Conservation (phyloP, 2,888 invertebrate genomes). For the Nipponacmea schrenckii region DNA sequence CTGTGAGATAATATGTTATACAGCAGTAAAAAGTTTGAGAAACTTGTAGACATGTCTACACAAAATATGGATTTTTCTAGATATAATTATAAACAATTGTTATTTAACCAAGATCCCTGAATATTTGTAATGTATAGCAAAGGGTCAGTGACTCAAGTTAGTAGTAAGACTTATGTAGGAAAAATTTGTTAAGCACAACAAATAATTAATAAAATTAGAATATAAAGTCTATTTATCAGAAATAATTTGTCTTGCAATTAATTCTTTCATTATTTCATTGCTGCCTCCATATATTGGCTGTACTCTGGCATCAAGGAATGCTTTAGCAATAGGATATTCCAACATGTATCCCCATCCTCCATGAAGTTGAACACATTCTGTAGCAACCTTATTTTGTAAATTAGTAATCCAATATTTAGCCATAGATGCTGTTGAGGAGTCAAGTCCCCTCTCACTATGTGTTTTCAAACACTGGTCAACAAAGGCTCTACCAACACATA, state of each 20-base stretch:
- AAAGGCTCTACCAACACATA: conserved; percentile 67
- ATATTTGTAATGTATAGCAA: too few relatives aligned
- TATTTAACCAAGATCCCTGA: too few relatives aligned
- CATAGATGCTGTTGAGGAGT: conserved; percentile 69
- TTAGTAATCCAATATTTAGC: conserved; percentile 69
- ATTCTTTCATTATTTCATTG: conserved; percentile 70
- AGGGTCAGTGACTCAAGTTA: too few relatives aligned
- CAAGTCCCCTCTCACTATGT: conserved; percentile 61
- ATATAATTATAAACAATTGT: too few relatives aligned
- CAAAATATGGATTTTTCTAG: too few relatives aligned
- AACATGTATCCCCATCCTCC: conserved; percentile 71
- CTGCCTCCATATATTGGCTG: conserved; percentile 70
- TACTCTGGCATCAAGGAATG: conserved; percentile 67
- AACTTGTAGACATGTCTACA: too few relatives aligned
- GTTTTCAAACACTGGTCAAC: conserved; percentile 67
- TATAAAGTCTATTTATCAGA: conserved; percentile 27
- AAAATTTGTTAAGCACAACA: too few relatives aligned
- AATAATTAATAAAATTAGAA: too few relatives aligned
- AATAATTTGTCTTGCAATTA: conserved; percentile 66
- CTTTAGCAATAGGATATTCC: conserved; percentile 68
- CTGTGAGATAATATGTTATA: too few relatives aligned
- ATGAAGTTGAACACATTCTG: conserved; percentile 68
- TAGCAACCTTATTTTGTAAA: conserved; percentile 66
- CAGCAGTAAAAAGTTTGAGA: too few relatives aligned
- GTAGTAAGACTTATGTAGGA: too few relatives aligned